Evolutionary conservation across 1,140 invertebrate genomes (phyloP).

Genomic region (Yoshiicerus persimilis): DNA sequence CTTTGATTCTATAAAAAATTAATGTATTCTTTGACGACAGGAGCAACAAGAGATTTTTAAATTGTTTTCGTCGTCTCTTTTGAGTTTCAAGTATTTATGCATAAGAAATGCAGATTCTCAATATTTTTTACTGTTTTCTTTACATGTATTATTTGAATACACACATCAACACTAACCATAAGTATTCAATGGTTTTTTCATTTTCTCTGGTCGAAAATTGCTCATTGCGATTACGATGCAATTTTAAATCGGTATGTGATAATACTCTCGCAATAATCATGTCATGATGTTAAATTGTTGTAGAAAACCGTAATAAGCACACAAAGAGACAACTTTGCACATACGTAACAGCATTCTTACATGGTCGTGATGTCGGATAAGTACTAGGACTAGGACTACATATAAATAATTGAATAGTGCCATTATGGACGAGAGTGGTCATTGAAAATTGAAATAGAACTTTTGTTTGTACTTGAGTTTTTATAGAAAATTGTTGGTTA

Average conservation of each 20-base stretch:
- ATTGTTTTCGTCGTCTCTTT: not conserved
- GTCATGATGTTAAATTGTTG: not conserved
- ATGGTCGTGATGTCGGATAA: too few relatives aligned
- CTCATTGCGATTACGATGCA: not conserved
- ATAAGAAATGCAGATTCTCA: not conserved
- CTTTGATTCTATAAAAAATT: not conserved
- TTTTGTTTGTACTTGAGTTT: not conserved
- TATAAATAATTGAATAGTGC: not conserved
- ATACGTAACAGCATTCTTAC: too few relatives aligned
- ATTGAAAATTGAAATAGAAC: not conserved
- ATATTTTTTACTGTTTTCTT: not conserved
- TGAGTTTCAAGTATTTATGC: not conserved
- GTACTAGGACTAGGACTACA: too few relatives aligned
- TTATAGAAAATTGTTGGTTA: not conserved
- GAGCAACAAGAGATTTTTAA: not conserved
- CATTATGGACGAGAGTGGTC: not conserved
- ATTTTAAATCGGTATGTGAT: too few relatives aligned
- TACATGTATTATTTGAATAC: not conserved
- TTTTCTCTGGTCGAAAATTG: not conserved
- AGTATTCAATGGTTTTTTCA: not conserved
- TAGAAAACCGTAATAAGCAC: not conserved
- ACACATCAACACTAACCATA: too few relatives aligned
- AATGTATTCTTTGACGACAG: not conserved
- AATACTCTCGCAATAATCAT: not conserved
- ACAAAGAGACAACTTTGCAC: not conserved